Conservation (phyloP, 1,140 invertebrate species). For the Globodera ellingtonae region DNA sequence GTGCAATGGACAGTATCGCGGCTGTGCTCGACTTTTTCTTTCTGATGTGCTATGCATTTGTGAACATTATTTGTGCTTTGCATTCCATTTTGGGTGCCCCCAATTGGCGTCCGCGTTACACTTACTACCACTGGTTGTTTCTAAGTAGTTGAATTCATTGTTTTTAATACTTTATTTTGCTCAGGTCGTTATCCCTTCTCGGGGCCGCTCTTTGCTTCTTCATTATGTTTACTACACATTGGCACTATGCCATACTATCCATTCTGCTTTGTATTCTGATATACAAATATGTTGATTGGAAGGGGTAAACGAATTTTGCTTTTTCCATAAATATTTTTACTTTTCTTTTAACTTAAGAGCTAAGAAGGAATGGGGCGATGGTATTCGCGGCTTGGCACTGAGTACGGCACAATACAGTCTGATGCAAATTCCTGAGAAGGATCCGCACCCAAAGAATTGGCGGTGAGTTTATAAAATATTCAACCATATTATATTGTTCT, state of each 20-base stretch:
- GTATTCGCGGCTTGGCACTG: slow-evolving; percentile 90
- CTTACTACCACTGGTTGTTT: slow-evolving; percentile 93
- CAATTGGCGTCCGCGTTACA: slow-evolving; percentile 96
- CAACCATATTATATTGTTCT: neutral
- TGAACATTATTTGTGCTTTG: slow-evolving; percentile 94
- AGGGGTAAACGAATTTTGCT: slow-evolving; percentile 70
- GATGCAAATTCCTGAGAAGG: slow-evolving; percentile 63
- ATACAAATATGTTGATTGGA: slow-evolving; percentile 99
- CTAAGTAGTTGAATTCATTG: neutral
- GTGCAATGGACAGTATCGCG: slow-evolving; percentile 63
- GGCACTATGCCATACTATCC: slow-evolving; percentile 78
- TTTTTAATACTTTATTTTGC: neutral
- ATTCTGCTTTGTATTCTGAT: slow-evolving; percentile 76
- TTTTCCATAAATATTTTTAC: too few species aligned
- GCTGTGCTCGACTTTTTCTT: slow-evolving; percentile 76
- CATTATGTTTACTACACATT: slow-evolving; percentile 99
- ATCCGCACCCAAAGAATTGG: slow-evolving; percentile 63
- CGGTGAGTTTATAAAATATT: slow-evolving; percentile 28
- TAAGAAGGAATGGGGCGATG: slow-evolving; percentile 99
- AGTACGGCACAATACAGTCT: slow-evolving; percentile 93
- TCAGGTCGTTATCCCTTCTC: slow-evolving; percentile 78
- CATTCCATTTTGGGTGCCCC: slow-evolving; percentile 91
- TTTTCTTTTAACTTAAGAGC: slow-evolving; percentile 74
- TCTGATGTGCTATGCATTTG: slow-evolving; percentile 99
- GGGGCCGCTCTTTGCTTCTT: slow-evolving; percentile 91